Percentiles rank a stretch among this genome's conserved stretches.
These are phyloP conservation scores for Diachrysia chrysitis DNA, from an alignment of 2,888 invertebrate genomes.

Conservation along the genomic window DNA sequence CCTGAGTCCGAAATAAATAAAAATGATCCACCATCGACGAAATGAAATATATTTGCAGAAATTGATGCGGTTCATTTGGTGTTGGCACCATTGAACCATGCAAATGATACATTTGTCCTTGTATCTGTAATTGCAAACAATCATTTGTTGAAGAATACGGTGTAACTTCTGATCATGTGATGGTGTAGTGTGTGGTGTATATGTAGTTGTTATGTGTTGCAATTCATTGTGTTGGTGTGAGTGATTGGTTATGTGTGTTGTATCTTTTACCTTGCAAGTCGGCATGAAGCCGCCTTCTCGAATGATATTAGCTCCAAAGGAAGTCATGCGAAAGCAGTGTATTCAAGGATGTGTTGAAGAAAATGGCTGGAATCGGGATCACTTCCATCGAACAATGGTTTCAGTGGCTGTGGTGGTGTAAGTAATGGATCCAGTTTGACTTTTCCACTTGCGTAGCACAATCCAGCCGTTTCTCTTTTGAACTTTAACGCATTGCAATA, in stretches of 20 bases:
- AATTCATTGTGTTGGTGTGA: slow-evolving; percentile 52
- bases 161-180: no score
- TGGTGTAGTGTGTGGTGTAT: no score
- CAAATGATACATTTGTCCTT: no score
- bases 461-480: slow-evolving; percentile 57
- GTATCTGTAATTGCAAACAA: no score
- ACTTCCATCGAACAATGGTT: slow-evolving; percentile 55
- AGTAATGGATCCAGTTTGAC: slow-evolving; percentile 66
- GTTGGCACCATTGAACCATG: background rate
- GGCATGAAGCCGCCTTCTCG: slow-evolving; percentile 60
- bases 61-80: no score
- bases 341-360: slow-evolving; percentile 59
- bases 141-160: no score
- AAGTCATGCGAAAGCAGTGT: slow-evolving; percentile 64
- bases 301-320: slow-evolving; percentile 63
- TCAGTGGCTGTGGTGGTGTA: slow-evolving; percentile 66
- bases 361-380: slow-evolving; percentile 59
- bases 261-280: slow-evolving; percentile 59
- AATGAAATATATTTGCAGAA: no score
- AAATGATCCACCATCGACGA: no score
- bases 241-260: slow-evolving; percentile 55
- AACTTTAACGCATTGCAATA: no score
- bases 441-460: slow-evolving; percentile 75
- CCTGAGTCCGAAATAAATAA: no score
- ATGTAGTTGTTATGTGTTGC: slow-evolving; percentile 51